These are phyloP conservation scores for Stegophylla sp. DNA, from an alignment of 2,888 invertebrate genomes.

Conservation along the genomic window DNA sequence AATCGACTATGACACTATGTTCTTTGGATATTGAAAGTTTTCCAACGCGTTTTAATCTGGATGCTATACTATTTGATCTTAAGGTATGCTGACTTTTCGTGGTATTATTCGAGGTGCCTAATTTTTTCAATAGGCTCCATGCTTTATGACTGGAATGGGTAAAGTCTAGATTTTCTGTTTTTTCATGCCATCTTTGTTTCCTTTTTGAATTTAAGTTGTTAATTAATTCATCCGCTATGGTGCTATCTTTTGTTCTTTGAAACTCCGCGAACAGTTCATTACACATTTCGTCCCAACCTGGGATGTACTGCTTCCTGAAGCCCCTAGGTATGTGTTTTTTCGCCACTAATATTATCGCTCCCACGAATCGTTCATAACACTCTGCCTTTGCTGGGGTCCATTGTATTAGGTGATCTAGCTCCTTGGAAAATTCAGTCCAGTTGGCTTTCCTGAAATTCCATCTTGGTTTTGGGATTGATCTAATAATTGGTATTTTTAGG, in stretches of 20 bases:
- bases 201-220: constrained; percentile 27
- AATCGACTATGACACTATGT: constrained; percentile 36
- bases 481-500: constrained; percentile 40
- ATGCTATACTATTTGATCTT: constrained; percentile 24
- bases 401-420: constrained; percentile 36
- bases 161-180: constrained; percentile 49
- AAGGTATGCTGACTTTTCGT: constrained; percentile 26
- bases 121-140: constrained; percentile 39
- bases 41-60: constrained; percentile 34
- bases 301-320: constrained; percentile 44
- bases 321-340: constrained; percentile 42
- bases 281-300: constrained; percentile 30
- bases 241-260: constrained; percentile 41
- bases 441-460: constrained; percentile 50
- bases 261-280: constrained; percentile 29
- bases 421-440: constrained; percentile 24
- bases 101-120: constrained; percentile 2
- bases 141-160: constrained; percentile 42
- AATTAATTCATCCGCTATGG: constrained; percentile 22
- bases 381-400: constrained; percentile 45
- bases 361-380: constrained; percentile 26
- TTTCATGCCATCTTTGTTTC: constrained; percentile 39
- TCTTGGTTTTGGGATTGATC: constrained; percentile 48
- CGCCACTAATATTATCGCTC: constrained; percentile 22
- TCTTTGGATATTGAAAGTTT: constrained; percentile 38